Base-by-base conservation (phyloP, 2,888 invertebrate species). In the Limnephilus lunatus region DNA sequence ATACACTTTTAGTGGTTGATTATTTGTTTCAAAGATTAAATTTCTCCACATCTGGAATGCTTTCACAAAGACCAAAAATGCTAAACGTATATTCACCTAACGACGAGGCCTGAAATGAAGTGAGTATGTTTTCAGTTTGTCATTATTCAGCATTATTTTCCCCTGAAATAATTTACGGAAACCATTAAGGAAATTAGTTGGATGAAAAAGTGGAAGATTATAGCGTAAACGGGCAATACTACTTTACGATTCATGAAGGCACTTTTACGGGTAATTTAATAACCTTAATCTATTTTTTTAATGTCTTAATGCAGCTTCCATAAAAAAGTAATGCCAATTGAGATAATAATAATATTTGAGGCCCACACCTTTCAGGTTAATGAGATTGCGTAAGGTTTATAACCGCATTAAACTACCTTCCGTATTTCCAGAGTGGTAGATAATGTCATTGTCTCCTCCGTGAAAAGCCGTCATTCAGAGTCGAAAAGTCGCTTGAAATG, bases 151-250 rank as follows among this genome's bases (percentile, higher is more conserved):
- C 83, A 83, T 83, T 35, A 83, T 83, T 83, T 39, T 25, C 35
- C 32, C 83, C 35, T 19, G 35, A 83, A 35, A 35, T 83, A 32
- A 83, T 19, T 83, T 83, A 39, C 83, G 83, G 83, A 83, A 83
- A 39, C 83, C 83, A 83, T 83, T 83, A 83, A 35, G 83, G 35
- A 83, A 83, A 83, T 83, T 83, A 83, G 32, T 83, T 35, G 83
- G 35, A 83, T 83, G 83, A 32, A 83, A 83, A 83, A 35, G 83
- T 83, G 83, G 83, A 83, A 83, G 35, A 83, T 83, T 83, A 83
- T 25, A n/a, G 83, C 83, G 19, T 39, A 83, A 83, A 83, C 35
- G 35, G 83, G 83, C 35, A 35, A 31, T 35, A 32, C 35, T 83
- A n/a, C 83, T 83, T 83, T 83, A 83, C 35, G 32, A 35, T 83